phyloP scores from a whole-genome alignment of 1,140 invertebrate genomes.

The Gryon sp. region DNA sequence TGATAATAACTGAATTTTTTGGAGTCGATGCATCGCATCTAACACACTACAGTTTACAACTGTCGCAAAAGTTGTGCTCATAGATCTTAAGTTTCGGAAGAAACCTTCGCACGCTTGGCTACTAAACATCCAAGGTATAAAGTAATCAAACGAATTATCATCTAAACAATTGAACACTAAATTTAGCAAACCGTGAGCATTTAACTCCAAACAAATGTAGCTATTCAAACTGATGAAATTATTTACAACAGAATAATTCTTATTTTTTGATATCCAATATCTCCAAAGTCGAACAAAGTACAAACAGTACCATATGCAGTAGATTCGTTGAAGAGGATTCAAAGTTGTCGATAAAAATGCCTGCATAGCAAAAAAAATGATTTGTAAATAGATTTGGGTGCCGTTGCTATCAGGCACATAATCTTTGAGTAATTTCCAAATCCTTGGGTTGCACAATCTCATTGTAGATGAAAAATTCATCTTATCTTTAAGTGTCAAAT shows the following conservation, averaged over 20 bases:
- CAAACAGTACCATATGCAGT: slow-evolving; percentile 32
- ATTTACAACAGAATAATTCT: slow-evolving; percentile 17
- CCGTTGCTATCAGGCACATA: slow-evolving; percentile 34
- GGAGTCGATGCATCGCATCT: neutral
- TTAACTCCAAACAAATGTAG: slow-evolving; percentile 29
- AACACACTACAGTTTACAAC: neutral
- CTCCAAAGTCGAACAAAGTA: slow-evolving; percentile 25
- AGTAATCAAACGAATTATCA: slow-evolving; percentile 4
- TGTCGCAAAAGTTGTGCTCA: neutral
- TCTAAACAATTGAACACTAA: slow-evolving; percentile 15
- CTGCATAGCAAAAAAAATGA: slow-evolving; percentile 14
- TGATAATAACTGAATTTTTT: neutral
- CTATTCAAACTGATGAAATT: slow-evolving; percentile 30
- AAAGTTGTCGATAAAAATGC: slow-evolving; percentile 9
- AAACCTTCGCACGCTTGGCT: slow-evolving; percentile 38
- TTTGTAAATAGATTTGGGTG: slow-evolving; percentile 25
- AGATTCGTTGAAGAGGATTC: slow-evolving; percentile 21
- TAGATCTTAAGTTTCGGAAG: neutral
- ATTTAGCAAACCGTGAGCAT: slow-evolving; percentile 38
- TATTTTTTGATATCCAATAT: slow-evolving; percentile 18
- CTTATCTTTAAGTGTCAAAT: slow-evolving; percentile 41
- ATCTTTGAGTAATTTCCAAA: slow-evolving; percentile 18
- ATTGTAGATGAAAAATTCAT: slow-evolving; percentile 49
- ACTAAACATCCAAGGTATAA: slow-evolving; percentile 25
- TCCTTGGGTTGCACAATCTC: slow-evolving; percentile 37